phyloP scores from a whole-genome alignment of 2,888 invertebrate species.

The Macrosoma leucophasiata region DNA sequence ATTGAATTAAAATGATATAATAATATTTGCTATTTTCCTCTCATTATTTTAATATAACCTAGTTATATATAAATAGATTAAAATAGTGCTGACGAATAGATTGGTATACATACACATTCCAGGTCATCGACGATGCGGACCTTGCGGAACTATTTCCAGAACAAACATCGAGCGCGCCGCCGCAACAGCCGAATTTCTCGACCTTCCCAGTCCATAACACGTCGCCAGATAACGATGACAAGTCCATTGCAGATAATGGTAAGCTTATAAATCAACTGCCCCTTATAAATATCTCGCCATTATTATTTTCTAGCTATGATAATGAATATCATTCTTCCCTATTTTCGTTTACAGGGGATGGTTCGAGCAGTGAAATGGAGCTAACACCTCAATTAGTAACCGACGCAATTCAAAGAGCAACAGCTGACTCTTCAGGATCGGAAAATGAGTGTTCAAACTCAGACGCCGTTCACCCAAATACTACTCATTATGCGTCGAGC shows the following conservation, averaged over 20 bases:
- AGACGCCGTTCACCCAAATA: slow-evolving; percentile 68
- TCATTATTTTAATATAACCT: background rate
- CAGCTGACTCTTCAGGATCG: slow-evolving; percentile 80
- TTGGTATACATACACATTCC: slow-evolving; percentile 33
- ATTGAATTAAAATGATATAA: background rate
- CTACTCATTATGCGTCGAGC: slow-evolving; percentile 82
- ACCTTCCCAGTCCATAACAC: slow-evolving; percentile 62
- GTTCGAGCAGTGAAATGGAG: slow-evolving; percentile 85
- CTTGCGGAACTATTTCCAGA: slow-evolving; percentile 86
- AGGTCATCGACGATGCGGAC: slow-evolving; percentile 87
- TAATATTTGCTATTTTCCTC: background rate
- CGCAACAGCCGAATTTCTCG: slow-evolving; percentile 77
- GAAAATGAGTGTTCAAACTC: slow-evolving; percentile 80
- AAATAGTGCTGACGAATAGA: slow-evolving; percentile 14
- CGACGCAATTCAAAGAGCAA: slow-evolving; percentile 84
- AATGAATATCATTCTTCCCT: slow-evolving; percentile 2
- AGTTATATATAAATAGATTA: slow-evolving; percentile 3
- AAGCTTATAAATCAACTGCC: slow-evolving; percentile 22
- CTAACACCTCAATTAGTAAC: slow-evolving; percentile 83
- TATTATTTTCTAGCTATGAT: background rate
- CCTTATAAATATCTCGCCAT: background rate
- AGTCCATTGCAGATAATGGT: slow-evolving; percentile 71
- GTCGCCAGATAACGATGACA: slow-evolving; percentile 62
- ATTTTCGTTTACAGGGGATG: slow-evolving; percentile 62
- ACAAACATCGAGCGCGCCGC: slow-evolving; percentile 74